phyloP scores from a whole-genome alignment of 2,888 invertebrate genomes.

The Meiosimyza decipiens region DNA sequence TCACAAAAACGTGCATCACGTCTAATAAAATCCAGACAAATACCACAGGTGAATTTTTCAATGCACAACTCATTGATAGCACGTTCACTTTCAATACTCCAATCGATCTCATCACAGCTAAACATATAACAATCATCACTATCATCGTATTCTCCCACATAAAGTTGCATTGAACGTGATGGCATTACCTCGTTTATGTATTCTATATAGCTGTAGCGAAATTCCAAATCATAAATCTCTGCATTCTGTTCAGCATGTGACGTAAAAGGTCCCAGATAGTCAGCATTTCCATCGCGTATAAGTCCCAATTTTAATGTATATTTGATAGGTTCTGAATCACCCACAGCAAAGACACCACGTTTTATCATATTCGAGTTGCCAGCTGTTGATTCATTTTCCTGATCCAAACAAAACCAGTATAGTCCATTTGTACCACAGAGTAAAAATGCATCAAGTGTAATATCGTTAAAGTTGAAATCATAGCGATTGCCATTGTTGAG shows the following conservation, averaged over 20 bases:
- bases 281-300: constrained; percentile 38
- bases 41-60: constrained; percentile 44
- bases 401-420: constrained; percentile 46
- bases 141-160: constrained; percentile 46
- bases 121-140: constrained; percentile 42
- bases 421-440: constrained; percentile 43
- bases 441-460: constrained; percentile 42
- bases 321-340: constrained; percentile 44
- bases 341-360: constrained; percentile 50
- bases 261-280: constrained; percentile 41
- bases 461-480: constrained; percentile 45
- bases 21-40: constrained; percentile 48
- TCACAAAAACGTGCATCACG: constrained; percentile 49
- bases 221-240: constrained; percentile 37
- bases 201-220: constrained; percentile 36
- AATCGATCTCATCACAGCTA: constrained; percentile 32
- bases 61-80: constrained; percentile 38
- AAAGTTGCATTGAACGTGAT: constrained; percentile 42
- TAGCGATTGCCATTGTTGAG: constrained; percentile 40
- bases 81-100: constrained; percentile 38
- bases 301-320: constrained; percentile 46
- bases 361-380: constrained; percentile 28
- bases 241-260: constrained; percentile 5
- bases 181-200: constrained; percentile 37
- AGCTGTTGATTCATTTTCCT: background rate